These are phyloP conservation scores for Neolamprologus fasciatus DNA, from an alignment of 2,113 vertebrate species.

Conservation along the genomic window DNA sequence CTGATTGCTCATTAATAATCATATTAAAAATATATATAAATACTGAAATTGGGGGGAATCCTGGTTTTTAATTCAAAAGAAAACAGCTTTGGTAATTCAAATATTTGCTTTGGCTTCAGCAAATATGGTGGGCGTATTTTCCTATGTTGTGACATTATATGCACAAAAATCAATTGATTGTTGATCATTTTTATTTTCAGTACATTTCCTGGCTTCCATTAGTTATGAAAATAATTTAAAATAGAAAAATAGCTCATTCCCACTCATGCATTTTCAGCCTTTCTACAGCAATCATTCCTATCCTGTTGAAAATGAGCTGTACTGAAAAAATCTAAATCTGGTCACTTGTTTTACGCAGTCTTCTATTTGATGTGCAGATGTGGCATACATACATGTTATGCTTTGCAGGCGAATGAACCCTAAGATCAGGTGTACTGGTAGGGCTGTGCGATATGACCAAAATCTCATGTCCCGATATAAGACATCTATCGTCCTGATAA, in stretches of 20 bases:
- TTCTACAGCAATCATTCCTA: neutral
- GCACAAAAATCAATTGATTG: neutral
- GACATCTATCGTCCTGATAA: neutral
- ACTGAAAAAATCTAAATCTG: neutral
- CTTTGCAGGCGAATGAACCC: neutral
- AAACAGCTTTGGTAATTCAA: accelerated
- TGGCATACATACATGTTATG: neutral
- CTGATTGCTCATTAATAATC: neutral
- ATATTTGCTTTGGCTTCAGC: neutral
- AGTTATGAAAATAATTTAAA: neutral
- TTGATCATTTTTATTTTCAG: neutral
- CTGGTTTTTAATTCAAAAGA: neutral
- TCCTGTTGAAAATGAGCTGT: neutral
- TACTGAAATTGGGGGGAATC: neutral
- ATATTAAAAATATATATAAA: neutral
- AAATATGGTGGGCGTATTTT: accelerated
- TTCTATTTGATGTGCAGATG: accelerated
- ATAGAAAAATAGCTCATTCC: accelerated
- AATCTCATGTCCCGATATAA: neutral
- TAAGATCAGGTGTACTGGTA: neutral
- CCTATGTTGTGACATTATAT: neutral
- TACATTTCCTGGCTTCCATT: neutral
- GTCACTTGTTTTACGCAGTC: neutral
- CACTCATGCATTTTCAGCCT: neutral
- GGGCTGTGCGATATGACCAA: neutral